These are phyloP conservation scores for Glyptemys insculpta DNA, from an alignment of 2,797 vertebrate genomes.

Conservation along the genomic window DNA sequence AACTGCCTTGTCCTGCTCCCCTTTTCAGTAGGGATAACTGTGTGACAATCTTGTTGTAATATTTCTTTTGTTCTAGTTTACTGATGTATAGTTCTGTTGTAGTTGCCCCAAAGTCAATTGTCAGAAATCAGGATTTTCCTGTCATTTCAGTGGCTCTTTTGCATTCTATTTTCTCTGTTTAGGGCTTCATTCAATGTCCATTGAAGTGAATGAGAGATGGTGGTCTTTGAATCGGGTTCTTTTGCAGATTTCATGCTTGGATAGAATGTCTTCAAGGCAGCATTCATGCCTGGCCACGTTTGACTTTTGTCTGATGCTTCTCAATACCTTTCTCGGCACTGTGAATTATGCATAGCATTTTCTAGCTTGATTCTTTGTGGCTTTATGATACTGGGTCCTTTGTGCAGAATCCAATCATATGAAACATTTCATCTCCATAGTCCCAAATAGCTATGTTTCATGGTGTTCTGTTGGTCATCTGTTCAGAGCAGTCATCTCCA, in stretches of 20 bases:
- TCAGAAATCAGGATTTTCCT: background rate
- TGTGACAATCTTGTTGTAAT: background rate
- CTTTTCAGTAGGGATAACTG: background rate
- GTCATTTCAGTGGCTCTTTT: background rate
- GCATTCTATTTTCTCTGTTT: background rate
- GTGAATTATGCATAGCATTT: background rate
- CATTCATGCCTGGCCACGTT: background rate
- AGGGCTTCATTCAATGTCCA: background rate
- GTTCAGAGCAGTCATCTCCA: too few species aligned
- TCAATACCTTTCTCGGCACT: background rate
- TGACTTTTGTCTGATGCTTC: background rate
- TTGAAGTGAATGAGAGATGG: too few species aligned
- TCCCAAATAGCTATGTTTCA: too few species aligned
- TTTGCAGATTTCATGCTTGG: background rate
- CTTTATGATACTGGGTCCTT: too few species aligned
- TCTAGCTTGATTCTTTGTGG: too few species aligned
- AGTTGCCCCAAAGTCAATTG: background rate
- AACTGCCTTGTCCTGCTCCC: background rate
- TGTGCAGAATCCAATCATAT: too few species aligned
- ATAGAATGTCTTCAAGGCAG: background rate
- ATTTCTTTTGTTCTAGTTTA: background rate
- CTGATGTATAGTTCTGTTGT: background rate
- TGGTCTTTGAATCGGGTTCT: background rate
- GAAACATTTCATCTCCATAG: too few species aligned
- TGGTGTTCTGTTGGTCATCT: too few species aligned